Conservation (phyloP, 2,888 invertebrate genomes). For the Melanchra persicariae region DNA sequence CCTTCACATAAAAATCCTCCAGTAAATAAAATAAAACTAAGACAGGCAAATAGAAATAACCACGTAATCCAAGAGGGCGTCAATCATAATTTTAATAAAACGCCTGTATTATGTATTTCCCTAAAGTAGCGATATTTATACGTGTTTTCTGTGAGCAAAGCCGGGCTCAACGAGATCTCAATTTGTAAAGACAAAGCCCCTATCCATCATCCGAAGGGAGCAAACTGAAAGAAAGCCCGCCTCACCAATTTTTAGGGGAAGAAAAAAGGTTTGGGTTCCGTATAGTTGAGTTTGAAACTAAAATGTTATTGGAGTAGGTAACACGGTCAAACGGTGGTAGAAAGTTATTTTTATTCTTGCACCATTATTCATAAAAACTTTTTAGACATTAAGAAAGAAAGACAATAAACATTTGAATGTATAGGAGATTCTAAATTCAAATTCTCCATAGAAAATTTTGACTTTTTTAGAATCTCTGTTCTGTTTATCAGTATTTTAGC, state of each 20-base stretch:
- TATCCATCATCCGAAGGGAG: conserved; percentile 75
- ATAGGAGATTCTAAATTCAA: too few relatives aligned
- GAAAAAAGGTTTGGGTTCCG: conserved; percentile 59
- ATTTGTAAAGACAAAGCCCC: conserved; percentile 81
- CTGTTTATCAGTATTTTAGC: too few relatives aligned
- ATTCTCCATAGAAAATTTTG: too few relatives aligned
- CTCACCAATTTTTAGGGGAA: conserved; percentile 51
- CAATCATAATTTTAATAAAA: conserved; percentile 67
- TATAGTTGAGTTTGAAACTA: conserved; percentile 24
- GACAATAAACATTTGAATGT: too few relatives aligned
- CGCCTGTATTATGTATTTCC: conserved; percentile 60
- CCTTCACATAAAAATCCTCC: not conserved
- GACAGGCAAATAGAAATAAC: conserved; percentile 38
- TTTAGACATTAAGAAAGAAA: too few relatives aligned
- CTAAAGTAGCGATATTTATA: conserved; percentile 70
- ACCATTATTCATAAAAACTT: too few relatives aligned
- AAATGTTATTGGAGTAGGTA: not conserved
- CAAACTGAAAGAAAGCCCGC: conserved; percentile 58
- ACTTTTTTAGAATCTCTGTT: too few relatives aligned
- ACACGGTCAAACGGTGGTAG: too few relatives aligned
- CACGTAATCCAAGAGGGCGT: conserved; percentile 57
- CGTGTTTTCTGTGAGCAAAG: conserved; percentile 66
- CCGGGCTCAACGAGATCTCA: conserved; percentile 73
- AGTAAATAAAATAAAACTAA: conserved; percentile 28
- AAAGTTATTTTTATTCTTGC: too few relatives aligned